These are phyloP conservation scores for Cenopis cana DNA, from an alignment of 2,888 invertebrate genomes.

Conservation along the genomic window DNA sequence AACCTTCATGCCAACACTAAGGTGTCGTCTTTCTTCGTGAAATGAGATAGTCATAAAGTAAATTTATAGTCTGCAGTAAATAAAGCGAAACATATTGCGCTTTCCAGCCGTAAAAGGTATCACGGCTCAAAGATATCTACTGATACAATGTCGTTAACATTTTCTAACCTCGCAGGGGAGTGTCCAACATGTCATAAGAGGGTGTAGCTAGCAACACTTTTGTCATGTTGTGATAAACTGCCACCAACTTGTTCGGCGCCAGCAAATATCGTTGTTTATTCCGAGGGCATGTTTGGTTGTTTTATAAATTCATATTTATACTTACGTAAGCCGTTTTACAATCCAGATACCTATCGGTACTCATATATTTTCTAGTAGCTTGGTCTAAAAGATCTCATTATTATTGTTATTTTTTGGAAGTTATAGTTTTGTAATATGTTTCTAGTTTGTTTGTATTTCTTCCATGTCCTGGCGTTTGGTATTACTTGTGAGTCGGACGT, in stretches of 20 bases:
- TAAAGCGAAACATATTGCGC: conserved; percentile 77
- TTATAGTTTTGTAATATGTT: no score
- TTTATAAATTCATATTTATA: background rate
- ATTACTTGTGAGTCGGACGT: no score
- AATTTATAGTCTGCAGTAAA: conserved; percentile 79
- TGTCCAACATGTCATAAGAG: conserved; percentile 38
- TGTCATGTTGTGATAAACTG: conserved; percentile 16
- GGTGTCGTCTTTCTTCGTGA: conserved; percentile 66
- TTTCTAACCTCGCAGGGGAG: conserved; percentile 50
- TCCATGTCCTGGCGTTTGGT: no score
- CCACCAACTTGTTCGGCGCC: background rate
- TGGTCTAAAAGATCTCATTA: no score
- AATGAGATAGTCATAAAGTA: conserved; percentile 78
- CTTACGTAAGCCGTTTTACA: background rate
- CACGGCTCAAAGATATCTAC: conserved; percentile 56
- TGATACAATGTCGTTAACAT: conserved; percentile 60
- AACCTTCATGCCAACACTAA: conserved; percentile 57
- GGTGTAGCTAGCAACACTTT: conserved; percentile 21
- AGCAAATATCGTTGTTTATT: background rate
- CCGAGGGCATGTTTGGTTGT: background rate
- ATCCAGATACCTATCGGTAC: no score
- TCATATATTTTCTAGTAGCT: background rate
- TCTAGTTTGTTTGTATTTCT: no score
- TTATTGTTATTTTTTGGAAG: no score
- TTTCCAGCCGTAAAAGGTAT: conserved; percentile 69